Evolutionary conservation across 2,113 vertebrate species (phyloP), one percentile per base, ranked within the genome.

Genomic region (Hippoglossus stenolepis): DNA sequence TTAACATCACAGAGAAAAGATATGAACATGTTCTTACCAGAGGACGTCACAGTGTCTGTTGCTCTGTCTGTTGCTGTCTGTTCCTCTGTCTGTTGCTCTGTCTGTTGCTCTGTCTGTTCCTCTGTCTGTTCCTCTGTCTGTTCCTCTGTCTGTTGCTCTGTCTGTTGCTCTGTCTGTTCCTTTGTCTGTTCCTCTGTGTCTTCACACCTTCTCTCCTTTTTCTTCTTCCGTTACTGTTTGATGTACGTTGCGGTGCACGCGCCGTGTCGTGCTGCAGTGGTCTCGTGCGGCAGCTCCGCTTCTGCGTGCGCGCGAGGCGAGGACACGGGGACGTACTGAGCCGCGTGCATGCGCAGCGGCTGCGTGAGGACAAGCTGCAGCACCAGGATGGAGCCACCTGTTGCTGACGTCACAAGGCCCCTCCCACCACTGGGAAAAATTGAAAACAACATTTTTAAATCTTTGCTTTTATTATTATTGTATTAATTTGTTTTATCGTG

Each of bases 371-470:
- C 38, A 40, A 40, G 38, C 40, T 43, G 40, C 40, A 13, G 40
- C 40, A 13, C 11, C 10, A 43, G 58, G 75, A 21, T n/a, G 3
- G 62, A 23, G 5, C 80, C 65, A 90, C 86, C 86, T 88, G 86
- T 88, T 88, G 86, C 80, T 73, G 28, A 85, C 80, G 84, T 90
- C 80, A 85, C 15, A 7, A 23, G 23, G 21, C 11, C 15, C n/a
- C 45, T 49, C 45, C 45, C 45, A 18, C 10, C 6, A 35, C 17
- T n/a, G 20, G 11, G 21, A 62, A 21, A 12, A 38, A 0, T 11
- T 20, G 8, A 3, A 35, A 8, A 61, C 9, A 1, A 12, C 58
- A 31, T 47, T 11, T 38, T 5, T 5, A 5, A 28, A 28, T 28
- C 28, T 5, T 28, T 28, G 28, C 28, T 28, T 28, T 5, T 28